Conservation (phyloP, 2,888 invertebrate species). For the Dysmachus trigonus region DNA sequence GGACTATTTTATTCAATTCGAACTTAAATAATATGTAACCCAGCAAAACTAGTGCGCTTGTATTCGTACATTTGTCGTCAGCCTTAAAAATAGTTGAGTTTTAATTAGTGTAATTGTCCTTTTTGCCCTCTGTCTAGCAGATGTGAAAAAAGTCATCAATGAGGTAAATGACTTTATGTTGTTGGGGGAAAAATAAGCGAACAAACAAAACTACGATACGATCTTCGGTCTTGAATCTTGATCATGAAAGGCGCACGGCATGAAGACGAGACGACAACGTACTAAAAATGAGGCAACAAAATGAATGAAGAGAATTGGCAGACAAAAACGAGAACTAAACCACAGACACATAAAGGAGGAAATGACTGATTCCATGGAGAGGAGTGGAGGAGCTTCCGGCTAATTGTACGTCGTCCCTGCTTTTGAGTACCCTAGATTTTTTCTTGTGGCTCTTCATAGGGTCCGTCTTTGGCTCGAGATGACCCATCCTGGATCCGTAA, state of each 20-base stretch:
- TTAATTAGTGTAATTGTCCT: not conserved
- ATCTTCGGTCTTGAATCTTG: not conserved
- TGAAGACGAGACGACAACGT: not conserved
- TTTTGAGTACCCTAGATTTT: not conserved
- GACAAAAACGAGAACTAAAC: not conserved
- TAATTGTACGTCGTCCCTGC: not conserved
- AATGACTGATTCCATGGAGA: not conserved
- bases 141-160: not conserved
- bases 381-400: slow-evolving; percentile 19
- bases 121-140: not conserved
- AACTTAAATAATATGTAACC: no score
- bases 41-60: no score
- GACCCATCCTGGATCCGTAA: not conserved
- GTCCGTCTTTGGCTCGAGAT: not conserved
- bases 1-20: no score
- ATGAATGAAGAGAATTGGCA: not conserved
- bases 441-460: not conserved
- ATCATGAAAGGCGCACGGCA: not conserved
- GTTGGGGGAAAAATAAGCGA: not conserved
- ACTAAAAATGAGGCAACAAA: not conserved
- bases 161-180: not conserved
- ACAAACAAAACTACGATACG: not conserved
- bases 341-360: not conserved
- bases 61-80: no score
- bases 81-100: not conserved